phyloP scores from a whole-genome alignment of 2,113 vertebrate species.

The Cebus imitator region DNA sequence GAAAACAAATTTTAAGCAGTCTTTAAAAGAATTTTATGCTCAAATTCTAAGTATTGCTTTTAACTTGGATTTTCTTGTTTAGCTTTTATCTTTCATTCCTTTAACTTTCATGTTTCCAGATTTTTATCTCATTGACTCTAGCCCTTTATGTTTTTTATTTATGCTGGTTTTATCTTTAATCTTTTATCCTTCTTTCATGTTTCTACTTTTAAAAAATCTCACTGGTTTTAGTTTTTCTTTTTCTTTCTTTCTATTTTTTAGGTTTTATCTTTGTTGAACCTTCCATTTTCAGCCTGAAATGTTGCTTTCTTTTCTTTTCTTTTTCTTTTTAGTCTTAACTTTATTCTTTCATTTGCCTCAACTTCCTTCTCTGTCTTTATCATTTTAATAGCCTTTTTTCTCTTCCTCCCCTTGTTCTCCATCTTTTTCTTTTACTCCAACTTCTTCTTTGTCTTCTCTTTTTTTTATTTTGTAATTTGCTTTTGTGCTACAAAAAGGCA shows the following conservation, averaged over 20 bases:
- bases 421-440: not conserved
- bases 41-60: conserved; percentile 50
- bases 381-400: not conserved
- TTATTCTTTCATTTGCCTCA: not conserved
- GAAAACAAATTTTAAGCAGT: conserved; percentile 29
- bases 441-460: not conserved
- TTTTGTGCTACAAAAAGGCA: not conserved
- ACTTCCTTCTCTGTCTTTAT: not conserved
- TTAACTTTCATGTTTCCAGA: conserved; percentile 36
- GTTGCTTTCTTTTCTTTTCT: not conserved
- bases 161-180: conserved; percentile 51
- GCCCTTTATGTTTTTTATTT: conserved; percentile 51
- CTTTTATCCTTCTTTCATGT: conserved; percentile 36
- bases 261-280: not conserved
- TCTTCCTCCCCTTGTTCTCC: not conserved
- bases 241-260: conserved; percentile 7
- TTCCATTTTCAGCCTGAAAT: not conserved
- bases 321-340: not conserved
- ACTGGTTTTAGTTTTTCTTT: conserved; percentile 19
- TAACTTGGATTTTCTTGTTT: conserved; percentile 45
- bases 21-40: conserved; percentile 45
- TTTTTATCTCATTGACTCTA: conserved; percentile 45
- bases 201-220: not conserved
- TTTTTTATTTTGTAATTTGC: not conserved
- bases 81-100: conserved; percentile 47